Evolutionary conservation across 2,888 invertebrate species (phyloP).

Genomic region (Artemia sinica): DNA sequence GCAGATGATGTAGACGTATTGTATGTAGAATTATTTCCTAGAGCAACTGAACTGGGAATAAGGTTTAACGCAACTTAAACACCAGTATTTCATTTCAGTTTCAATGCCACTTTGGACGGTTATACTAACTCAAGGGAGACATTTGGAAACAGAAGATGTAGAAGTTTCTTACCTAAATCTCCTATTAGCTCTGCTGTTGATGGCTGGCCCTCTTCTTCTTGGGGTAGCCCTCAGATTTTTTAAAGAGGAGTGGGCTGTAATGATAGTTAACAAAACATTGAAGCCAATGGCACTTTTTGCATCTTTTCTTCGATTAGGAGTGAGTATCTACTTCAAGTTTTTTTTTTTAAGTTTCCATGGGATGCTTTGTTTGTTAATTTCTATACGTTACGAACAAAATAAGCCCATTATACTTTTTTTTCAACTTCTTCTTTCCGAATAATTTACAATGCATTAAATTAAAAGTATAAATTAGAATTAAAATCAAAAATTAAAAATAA

Average conservation of each 20-base stretch:
- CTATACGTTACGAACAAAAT: too few species aligned
- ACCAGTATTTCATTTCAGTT: neutral
- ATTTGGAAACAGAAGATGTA: neutral
- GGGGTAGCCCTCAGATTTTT: neutral
- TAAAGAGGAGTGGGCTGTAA: neutral
- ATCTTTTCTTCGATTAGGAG: neutral
- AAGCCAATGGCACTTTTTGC: conserved; percentile 3
- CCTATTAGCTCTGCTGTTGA: neutral
- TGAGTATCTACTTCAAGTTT: neutral
- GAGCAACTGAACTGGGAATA: too few species aligned
- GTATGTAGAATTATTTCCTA: too few species aligned
- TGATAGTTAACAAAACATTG: neutral
- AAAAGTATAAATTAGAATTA: too few species aligned
- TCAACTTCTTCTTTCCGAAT: too few species aligned
- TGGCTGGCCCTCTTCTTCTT: neutral
- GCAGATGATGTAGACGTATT: too few species aligned
- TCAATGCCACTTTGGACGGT: conserved; percentile 2
- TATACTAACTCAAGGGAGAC: neutral
- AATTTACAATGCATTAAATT: too few species aligned
- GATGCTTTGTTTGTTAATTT: neutral
- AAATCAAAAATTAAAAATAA: too few species aligned
- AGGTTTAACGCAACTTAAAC: too few species aligned
- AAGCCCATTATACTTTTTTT: too few species aligned
- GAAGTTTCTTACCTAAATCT: neutral
- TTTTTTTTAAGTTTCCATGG: neutral